A percentile compares a stretch with the other conserved stretches of the same genome.
Evolutionary conservation across 53 echinoderm and acorn worm species (phyloP).

Genomic region (Arbacia lixula): DNA sequence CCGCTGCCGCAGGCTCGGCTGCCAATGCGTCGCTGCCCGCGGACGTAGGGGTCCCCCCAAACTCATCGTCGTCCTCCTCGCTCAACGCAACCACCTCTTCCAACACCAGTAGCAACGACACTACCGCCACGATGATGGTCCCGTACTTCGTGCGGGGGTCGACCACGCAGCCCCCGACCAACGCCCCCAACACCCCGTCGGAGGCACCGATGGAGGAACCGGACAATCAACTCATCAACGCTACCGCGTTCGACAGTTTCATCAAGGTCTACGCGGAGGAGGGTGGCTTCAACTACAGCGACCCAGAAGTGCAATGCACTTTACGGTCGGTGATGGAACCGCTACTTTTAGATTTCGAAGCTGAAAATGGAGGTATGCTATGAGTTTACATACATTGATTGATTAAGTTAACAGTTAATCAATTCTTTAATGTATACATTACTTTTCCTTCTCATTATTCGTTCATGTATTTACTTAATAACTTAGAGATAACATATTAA

Average conservation of each 20-base stretch:
- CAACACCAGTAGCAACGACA: slow-evolving; percentile 5
- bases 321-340: slow-evolving; percentile 12
- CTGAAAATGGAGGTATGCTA: slow-evolving; percentile 40
- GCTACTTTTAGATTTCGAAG: slow-evolving; percentile 3
- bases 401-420: background rate
- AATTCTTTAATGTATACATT: too few relatives aligned
- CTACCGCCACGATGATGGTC: slow-evolving; percentile 41
- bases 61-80: background rate
- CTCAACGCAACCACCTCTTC: background rate
- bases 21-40: slow-evolving; percentile 13
- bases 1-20: background rate
- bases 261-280: background rate
- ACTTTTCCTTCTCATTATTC: too few relatives aligned
- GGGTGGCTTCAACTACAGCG: slow-evolving; percentile 19
- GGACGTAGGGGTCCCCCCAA: background rate
- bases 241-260: background rate
- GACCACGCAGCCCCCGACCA: slow-evolving; percentile 27
- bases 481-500: background rate
- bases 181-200: slow-evolving; percentile 14
- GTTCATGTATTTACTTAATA: too few relatives aligned
- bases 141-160: background rate
- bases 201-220: slow-evolving; percentile 20
- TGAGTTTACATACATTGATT: background rate
- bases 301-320: background rate
- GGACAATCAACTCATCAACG: slow-evolving; percentile 29